These are phyloP conservation scores for Marmota monax DNA, from an alignment of 2,113 vertebrate species.

Conservation along the genomic window DNA sequence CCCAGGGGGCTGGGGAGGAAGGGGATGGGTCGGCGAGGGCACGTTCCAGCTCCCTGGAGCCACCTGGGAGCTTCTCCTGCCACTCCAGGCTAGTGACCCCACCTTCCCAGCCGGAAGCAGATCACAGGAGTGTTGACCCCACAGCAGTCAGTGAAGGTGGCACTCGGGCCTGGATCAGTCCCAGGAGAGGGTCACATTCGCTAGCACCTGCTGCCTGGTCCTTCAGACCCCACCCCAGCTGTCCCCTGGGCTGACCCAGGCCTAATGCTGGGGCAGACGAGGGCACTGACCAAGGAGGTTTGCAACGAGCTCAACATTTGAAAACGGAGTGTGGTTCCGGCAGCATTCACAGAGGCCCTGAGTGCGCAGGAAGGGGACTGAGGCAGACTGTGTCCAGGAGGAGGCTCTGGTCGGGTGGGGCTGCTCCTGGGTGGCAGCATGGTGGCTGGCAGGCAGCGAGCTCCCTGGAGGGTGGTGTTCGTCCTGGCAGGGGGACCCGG, in stretches of 20 bases:
- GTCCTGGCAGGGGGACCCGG: not conserved
- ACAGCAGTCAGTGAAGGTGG: no score
- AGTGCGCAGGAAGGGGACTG: fast-evolving
- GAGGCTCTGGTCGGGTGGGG: not conserved
- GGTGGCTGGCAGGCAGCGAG: not conserved
- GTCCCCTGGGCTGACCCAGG: not conserved
- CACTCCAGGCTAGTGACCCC: not conserved
- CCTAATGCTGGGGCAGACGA: not conserved
- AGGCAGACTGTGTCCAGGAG: fast-evolving
- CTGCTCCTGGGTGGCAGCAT: not conserved
- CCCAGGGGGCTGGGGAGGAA: not conserved
- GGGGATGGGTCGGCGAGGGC: fast-evolving
- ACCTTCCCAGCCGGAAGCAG: fast-evolving
- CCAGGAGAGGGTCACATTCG: not conserved
- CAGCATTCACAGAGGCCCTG: fast-evolving
- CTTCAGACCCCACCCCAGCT: not conserved
- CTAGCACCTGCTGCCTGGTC: not conserved
- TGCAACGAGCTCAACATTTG: not conserved
- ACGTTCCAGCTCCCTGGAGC: no score
- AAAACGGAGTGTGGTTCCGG: fast-evolving
- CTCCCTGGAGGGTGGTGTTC: not conserved
- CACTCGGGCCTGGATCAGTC: fast-evolving
- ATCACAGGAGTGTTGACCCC: not conserved
- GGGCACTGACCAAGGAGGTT: fast-evolving
- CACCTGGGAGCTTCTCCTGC: not conserved